Base-by-base conservation (phyloP, 2,888 invertebrate species). In the Ectemnius continuus region DNA sequence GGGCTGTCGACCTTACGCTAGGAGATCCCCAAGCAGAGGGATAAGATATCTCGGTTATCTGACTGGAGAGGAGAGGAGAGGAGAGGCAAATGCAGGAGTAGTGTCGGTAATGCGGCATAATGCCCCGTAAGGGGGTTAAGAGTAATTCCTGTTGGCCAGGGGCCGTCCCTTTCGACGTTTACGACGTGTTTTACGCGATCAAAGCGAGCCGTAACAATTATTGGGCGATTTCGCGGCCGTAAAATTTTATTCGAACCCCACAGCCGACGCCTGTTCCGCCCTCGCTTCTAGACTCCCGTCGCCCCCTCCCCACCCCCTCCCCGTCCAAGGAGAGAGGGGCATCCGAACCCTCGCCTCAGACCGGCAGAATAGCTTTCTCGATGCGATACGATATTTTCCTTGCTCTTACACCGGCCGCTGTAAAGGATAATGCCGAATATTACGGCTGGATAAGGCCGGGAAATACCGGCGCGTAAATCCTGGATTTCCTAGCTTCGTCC, bases 101-200 rank as follows among this genome's bases (percentile, higher is more conserved):
- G 47, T 78, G 36, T 36, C 8, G 62, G 83, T 87, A 87, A 88
- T 85, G 83, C 84, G 81, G 80, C 83, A 83, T 85, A 85, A 88
- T 86, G 76, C 80, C 78, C 61, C 74, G 76, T 79, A 78, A 80
- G 85, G 85, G 82, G 80, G 82, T 85, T 84, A 82, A 81, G 82
- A 83, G 83, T 86, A 86, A 87, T 87, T 86, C 81, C 78, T 77
- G 80, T 82, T 79, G 84, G 74, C 80, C 80, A 80, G 82, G 78
- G 82, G 80, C 82, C 83, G 85, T 83, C 83, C 81, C 86, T 84
- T 84, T 81, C 83, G 89, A 89, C 90, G 80, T 90, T 90, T 90
- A 90, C 90, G 90, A 90, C 86, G 89, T 90, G 89, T 90, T 88
- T 90, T 90, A 90, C 88, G 89, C 89, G 89, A 90, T 90, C 89